Percentiles rank a stretch among this genome's conserved stretches.
Evolutionary conservation across 2,888 invertebrate species (phyloP).

Genomic region (Brachylomia viminalis): DNA sequence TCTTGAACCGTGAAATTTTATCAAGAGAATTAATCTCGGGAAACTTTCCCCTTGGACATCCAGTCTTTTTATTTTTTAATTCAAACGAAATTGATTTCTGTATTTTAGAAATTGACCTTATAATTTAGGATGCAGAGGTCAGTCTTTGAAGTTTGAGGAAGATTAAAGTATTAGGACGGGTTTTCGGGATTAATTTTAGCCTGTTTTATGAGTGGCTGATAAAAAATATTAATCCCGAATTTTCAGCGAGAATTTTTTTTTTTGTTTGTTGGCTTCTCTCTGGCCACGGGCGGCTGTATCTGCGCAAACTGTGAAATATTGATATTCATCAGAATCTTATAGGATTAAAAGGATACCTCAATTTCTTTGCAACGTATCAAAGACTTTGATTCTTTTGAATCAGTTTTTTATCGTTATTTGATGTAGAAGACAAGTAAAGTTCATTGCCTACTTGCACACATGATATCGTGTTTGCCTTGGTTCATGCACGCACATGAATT

Average conservation of each 20-base stretch:
- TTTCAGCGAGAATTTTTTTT: conserved; percentile 9
- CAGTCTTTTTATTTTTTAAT: conserved; percentile 83
- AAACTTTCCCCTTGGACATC: conserved; percentile 87
- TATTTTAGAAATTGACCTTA: conserved; percentile 67
- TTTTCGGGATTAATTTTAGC: conserved; percentile 39
- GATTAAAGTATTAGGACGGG: conserved; percentile 39
- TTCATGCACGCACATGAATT: conserved; percentile 33
- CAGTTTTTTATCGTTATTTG: neutral
- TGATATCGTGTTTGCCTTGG: conserved; percentile 33
- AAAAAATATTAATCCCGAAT: conserved; percentile 28
- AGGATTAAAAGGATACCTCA: neutral
- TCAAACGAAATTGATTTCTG: conserved; percentile 83
- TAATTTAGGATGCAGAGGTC: conserved; percentile 50
- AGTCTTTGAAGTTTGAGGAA: conserved; percentile 53
- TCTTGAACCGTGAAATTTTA: conserved; percentile 91
- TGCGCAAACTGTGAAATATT: neutral
- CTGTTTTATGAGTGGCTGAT: conserved; percentile 34
- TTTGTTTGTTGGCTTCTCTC: neutral
- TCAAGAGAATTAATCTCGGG: conserved; percentile 90
- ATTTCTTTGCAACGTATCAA: conserved; percentile 1
- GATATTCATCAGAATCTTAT: neutral
- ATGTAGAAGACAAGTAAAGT: neutral
- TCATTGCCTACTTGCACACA: conserved; percentile 33
- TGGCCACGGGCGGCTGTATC: neutral
- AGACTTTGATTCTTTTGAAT: neutral